phyloP scores from a whole-genome alignment of 2,113 vertebrate species.

The Bujurquina vittata region DNA sequence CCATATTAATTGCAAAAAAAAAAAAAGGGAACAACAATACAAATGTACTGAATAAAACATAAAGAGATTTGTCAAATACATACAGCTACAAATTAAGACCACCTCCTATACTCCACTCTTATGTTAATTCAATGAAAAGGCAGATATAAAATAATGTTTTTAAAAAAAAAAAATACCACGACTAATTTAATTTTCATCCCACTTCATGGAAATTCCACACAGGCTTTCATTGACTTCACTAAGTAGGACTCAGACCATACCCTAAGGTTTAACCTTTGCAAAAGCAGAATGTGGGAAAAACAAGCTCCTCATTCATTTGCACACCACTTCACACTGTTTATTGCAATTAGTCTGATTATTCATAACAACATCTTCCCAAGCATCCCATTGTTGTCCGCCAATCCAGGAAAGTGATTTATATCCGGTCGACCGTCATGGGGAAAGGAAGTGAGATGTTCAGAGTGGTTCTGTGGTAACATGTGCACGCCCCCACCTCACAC shows the following conservation, averaged over 20 bases:
- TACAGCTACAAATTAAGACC: constrained; percentile 50
- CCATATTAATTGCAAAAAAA: constrained; percentile 78
- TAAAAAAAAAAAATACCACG: background rate
- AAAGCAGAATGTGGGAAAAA: constrained; percentile 27
- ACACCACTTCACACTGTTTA: constrained; percentile 69
- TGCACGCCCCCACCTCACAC: constrained; percentile 47
- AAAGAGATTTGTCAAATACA: constrained; percentile 62
- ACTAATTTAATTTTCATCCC: background rate
- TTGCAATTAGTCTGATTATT: constrained; percentile 68
- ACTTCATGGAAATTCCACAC: background rate
- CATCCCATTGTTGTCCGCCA: constrained; percentile 43
- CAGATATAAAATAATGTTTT: constrained; percentile 3
- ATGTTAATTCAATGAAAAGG: constrained; percentile 29
- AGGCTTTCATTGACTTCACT: constrained; percentile 11
- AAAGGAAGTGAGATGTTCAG: constrained; percentile 57
- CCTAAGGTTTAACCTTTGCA: constrained; percentile 58
- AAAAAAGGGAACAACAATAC: constrained; percentile 57
- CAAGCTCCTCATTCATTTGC: constrained; percentile 53
- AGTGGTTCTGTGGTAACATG: constrained; percentile 44
- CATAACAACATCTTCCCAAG: constrained; percentile 60
- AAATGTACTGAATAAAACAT: constrained; percentile 66
- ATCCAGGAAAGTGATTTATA: constrained; percentile 69
- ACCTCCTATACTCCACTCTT: constrained; percentile 2
- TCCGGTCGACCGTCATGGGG: constrained; percentile 46
- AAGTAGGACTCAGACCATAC: constrained; percentile 3